A percentile compares a stretch with the other conserved stretches of the same genome.
phyloP scores from a whole-genome alignment of 2,113 vertebrate species.

The Pterophyllum scalare region DNA sequence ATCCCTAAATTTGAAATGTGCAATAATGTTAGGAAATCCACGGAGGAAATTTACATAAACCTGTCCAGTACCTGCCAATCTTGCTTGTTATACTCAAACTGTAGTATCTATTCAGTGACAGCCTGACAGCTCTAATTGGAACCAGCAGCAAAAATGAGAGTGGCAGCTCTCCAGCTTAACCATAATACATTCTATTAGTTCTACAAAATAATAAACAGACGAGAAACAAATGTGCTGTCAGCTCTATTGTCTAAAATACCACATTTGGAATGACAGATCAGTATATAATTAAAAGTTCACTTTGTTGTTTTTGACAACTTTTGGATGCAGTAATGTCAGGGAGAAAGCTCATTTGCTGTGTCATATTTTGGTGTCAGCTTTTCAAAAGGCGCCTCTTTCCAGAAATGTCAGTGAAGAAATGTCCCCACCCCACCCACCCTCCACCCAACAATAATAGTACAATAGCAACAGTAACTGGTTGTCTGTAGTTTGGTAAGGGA shows the following conservation, averaged over 20 bases:
- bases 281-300: neutral
- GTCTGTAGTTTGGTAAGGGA: neutral
- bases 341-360: neutral
- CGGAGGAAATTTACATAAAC: neutral
- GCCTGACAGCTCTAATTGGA: slow-evolving; percentile 31
- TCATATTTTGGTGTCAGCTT: neutral
- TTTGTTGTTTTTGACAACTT: slow-evolving; percentile 21
- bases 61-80: neutral
- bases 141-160: neutral
- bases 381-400: neutral
- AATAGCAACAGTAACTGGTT: neutral
- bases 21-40: neutral
- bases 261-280: neutral
- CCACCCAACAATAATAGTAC: no score
- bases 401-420: neutral
- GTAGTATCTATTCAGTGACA: neutral
- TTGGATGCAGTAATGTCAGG: neutral
- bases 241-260: slow-evolving; percentile 5
- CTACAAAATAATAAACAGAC: neutral
- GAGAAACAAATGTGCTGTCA: slow-evolving; percentile 12
- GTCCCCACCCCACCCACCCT: no score
- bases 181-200: slow-evolving; percentile 1
- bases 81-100: neutral
- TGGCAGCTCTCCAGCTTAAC: neutral
- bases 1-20: neutral